These are phyloP conservation scores for Tetramorium simillimum DNA, from an alignment of 1,140 invertebrate genomes.

Conservation along the genomic window DNA sequence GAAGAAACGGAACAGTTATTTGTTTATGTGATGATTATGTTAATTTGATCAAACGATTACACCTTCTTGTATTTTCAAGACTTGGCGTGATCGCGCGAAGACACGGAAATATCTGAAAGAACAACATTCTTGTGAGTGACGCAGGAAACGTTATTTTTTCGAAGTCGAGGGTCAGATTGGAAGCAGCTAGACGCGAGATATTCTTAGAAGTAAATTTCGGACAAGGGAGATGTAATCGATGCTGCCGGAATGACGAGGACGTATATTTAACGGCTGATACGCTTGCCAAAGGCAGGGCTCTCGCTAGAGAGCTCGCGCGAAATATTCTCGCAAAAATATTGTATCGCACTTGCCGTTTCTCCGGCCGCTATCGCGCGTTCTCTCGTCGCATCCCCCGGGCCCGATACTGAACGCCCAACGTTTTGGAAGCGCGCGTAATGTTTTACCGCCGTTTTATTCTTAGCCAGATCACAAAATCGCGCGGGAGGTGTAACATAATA, in stretches of 20 bases:
- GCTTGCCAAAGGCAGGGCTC: conserved; percentile 38
- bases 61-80: background rate
- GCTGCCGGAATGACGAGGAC: conserved; percentile 17
- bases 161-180: background rate
- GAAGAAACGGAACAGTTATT: background rate
- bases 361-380: background rate
- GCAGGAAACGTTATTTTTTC: conserved; percentile 35
- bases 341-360: background rate
- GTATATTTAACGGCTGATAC: conserved; percentile 52
- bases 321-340: conserved; percentile 38
- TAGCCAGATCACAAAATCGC: conserved; percentile 15
- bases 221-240: conserved; percentile 47
- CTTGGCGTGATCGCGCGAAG: background rate
- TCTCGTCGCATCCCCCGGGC: background rate
- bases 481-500: conserved; percentile 25
- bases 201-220: conserved; percentile 51
- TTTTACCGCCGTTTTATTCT: conserved; percentile 45
- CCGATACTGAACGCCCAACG: background rate
- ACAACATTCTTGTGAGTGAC: background rate
- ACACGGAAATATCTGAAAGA: background rate
- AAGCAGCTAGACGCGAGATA: conserved; percentile 2
- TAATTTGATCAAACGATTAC: background rate
- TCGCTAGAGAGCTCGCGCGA: background rate
- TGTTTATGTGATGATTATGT: background rate
- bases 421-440: conserved; percentile 23